Percentiles rank a stretch among this genome's conserved stretches.
Conservation (phyloP, 2,797 vertebrate species). For the Hydrophis major region DNA sequence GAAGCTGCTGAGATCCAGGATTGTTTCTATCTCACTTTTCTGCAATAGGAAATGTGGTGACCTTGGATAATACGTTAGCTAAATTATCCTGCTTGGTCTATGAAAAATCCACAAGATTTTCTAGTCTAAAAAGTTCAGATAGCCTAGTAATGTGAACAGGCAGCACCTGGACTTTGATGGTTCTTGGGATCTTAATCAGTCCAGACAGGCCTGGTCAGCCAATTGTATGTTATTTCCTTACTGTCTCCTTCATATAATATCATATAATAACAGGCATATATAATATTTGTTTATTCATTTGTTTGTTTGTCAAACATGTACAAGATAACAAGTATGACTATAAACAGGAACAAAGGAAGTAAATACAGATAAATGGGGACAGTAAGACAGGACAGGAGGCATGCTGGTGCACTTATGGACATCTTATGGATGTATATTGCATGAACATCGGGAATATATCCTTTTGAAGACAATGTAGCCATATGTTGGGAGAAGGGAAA, state of each 20-base stretch:
- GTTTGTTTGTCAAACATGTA: no score
- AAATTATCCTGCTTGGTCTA: neutral
- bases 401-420: no score
- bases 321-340: no score
- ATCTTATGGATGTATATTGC: neutral
- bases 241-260: neutral
- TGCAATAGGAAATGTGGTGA: neutral
- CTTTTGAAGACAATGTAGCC: neutral
- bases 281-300: neutral
- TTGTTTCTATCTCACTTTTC: neutral
- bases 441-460: neutral
- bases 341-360: no score
- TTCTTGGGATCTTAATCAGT: neutral
- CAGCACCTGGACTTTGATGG: neutral
- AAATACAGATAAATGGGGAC: no score
- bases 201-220: neutral
- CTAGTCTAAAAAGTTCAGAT: neutral
- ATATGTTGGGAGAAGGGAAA: neutral
- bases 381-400: no score
- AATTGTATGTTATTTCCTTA: neutral
- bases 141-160: neutral
- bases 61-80: neutral
- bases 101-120: neutral
- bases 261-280: neutral
- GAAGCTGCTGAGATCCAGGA: neutral